Conservation (phyloP, 2,888 invertebrate species). For the Drosophila macrospina region DNA sequence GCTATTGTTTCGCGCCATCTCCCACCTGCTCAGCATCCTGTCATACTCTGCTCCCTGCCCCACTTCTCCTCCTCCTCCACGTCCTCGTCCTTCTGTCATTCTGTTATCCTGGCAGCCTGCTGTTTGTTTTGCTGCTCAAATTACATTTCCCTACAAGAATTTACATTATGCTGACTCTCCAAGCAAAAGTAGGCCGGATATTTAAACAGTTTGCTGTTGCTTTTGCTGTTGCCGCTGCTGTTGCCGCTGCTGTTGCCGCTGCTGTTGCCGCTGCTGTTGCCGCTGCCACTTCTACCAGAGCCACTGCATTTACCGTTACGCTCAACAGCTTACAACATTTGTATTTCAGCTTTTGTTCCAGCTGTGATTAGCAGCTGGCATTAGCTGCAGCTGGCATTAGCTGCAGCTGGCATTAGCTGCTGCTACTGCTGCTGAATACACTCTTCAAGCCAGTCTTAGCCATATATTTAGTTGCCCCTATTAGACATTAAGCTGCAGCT, state of each 20-base stretch:
- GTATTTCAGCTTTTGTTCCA: conserved; percentile 39
- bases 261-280: conserved; percentile 17
- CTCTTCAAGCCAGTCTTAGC: conserved; percentile 19
- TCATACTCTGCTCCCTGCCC: conserved; percentile 24
- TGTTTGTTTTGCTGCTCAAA: conserved; percentile 77
- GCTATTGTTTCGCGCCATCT: conserved; percentile 64
- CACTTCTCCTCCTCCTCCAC: background rate
- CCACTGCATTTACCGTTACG: conserved; percentile 50
- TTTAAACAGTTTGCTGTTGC: conserved; percentile 70
- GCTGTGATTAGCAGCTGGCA: conserved; percentile 5
- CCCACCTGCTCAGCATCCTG: conserved; percentile 50
- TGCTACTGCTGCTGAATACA: background rate
- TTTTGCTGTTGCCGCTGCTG: too few species aligned
- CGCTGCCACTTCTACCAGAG: background rate
- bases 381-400: background rate
- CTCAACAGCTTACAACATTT: conserved; percentile 48
- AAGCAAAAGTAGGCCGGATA: conserved; percentile 71
- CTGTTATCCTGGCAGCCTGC: conserved; percentile 11
- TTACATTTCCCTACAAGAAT: conserved; percentile 74
- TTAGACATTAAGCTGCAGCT: conserved; percentile 10
- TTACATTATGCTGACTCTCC: conserved; percentile 56
- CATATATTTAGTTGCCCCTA: conserved; percentile 29
- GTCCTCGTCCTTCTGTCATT: background rate
- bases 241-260: too few species aligned
- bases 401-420: background rate